Conservation (phyloP, 2,113 vertebrate genomes). For the Petrocephalus microphthalmus region DNA sequence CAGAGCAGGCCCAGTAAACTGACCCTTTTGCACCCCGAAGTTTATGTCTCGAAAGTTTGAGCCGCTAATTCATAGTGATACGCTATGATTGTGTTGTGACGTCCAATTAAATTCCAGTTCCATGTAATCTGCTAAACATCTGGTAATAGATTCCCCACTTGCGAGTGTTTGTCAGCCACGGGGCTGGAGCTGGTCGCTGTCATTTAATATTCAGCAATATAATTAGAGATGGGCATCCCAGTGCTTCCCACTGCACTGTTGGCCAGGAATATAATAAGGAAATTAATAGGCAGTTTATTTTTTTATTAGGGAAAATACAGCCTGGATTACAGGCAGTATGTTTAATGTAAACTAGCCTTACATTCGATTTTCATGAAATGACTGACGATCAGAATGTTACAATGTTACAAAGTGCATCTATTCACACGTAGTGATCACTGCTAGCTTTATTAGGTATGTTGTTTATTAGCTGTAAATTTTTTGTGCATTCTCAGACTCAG, state of each 20-base stretch:
- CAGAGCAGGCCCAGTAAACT: neutral
- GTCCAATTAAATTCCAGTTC: neutral
- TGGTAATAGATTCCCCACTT: neutral
- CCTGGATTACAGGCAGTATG: neutral
- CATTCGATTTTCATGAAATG: neutral
- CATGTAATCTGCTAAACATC: conserved; percentile 9
- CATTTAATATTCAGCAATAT: neutral
- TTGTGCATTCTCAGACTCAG: neutral
- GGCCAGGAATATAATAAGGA: neutral
- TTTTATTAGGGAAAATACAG: neutral
- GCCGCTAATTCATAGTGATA: neutral
- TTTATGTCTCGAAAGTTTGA: neutral
- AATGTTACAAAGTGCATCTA: neutral
- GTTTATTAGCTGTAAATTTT: neutral
- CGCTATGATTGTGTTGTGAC: neutral
- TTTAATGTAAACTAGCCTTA: neutral
- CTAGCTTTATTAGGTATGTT: neutral
- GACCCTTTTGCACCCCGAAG: neutral
- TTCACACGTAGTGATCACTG: neutral
- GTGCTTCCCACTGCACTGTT: neutral
- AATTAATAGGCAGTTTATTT: neutral
- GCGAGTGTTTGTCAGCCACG: neutral
- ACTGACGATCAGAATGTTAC: neutral
- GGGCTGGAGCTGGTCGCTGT: neutral
- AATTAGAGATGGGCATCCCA: neutral